phyloP scores from a whole-genome alignment of 2,113 vertebrate genomes.

The Hiodon tergisus region DNA sequence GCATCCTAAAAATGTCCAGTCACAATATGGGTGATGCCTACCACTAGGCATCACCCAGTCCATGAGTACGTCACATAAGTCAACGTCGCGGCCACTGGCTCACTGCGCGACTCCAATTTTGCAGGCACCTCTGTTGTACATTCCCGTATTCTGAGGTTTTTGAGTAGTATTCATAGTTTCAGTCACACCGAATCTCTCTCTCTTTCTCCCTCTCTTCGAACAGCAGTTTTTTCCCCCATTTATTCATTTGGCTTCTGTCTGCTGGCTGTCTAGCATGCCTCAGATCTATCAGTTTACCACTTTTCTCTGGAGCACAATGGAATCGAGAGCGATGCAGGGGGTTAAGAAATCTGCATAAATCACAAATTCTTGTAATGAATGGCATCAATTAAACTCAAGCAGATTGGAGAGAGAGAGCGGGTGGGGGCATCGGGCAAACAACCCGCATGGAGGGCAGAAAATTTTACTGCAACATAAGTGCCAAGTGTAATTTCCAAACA shows the following conservation, averaged over 20 bases:
- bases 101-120: not conserved
- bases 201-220: not conserved
- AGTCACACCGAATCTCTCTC: not conserved
- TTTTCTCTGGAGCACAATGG: constrained; percentile 2
- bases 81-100: not conserved
- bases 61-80: not conserved
- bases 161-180: not conserved
- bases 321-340: constrained; percentile 8
- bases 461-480: not conserved
- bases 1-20: not conserved
- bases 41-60: too few relatives aligned
- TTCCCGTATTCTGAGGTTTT: not conserved
- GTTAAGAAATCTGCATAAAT: constrained; percentile 23
- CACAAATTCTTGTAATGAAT: constrained; percentile 16
- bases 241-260: not conserved
- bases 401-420: not conserved
- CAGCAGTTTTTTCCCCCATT: not conserved
- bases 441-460: not conserved
- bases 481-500: constrained; percentile 14
- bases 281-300: not conserved
- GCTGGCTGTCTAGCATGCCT: not conserved
- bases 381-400: constrained; percentile 4
- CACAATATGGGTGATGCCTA: not conserved
- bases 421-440: not conserved
- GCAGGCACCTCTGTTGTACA: not conserved